Evolutionary conservation across 2,797 vertebrate species (phyloP).

Genomic region (Centroberyx gerrardi): DNA sequence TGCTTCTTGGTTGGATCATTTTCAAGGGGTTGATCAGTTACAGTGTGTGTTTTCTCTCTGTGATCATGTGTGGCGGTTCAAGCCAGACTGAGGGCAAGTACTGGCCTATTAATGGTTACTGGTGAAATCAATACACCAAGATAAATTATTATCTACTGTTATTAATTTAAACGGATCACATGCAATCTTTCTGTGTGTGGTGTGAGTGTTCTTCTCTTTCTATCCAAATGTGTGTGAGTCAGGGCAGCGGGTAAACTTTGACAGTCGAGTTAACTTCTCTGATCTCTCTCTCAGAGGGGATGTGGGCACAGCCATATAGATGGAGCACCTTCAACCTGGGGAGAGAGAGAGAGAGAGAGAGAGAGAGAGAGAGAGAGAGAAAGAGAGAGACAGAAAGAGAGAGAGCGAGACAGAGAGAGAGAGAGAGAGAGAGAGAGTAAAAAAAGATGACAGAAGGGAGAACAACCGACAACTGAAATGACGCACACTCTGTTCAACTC

Average conservation of each 20-base stretch:
- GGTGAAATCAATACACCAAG: too few relatives aligned
- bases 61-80: neutral
- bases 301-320: slow-evolving; percentile 55
- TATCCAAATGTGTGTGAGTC: slow-evolving; percentile 15
- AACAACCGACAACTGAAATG: too few relatives aligned
- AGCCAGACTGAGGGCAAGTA: too few relatives aligned
- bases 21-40: too few relatives aligned
- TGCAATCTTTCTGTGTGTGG: too few relatives aligned
- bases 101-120: too few relatives aligned
- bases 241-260: slow-evolving; percentile 41
- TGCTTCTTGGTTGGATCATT: too few relatives aligned
- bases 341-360: slow-evolving; percentile 13
- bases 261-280: slow-evolving; percentile 44
- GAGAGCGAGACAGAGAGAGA: slow-evolving; percentile 17
- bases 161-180: too few relatives aligned
- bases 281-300: slow-evolving; percentile 49
- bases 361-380: neutral
- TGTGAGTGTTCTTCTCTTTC: too few relatives aligned
- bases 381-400: slow-evolving; percentile 14
- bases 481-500: too few relatives aligned
- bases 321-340: slow-evolving; percentile 63
- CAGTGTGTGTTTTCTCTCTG: neutral
- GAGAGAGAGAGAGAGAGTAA: neutral
- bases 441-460: neutral
- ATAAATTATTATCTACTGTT: too few relatives aligned